phyloP scores from a whole-genome alignment of 64 coral and sea anemone species.

The Pocillopora verrucosa region DNA sequence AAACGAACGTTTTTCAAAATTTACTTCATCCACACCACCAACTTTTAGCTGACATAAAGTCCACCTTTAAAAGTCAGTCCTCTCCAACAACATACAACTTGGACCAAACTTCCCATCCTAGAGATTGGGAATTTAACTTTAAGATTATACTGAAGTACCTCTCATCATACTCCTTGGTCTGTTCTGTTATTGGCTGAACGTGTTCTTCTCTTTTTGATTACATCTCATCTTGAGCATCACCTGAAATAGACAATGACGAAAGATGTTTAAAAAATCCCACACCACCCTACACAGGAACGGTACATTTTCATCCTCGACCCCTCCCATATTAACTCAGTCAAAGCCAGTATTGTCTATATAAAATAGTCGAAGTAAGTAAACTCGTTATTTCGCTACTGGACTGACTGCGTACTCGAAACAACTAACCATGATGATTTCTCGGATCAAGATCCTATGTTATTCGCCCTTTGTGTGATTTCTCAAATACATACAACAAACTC shows the following conservation, averaged over 20 bases:
- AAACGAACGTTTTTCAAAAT: no score
- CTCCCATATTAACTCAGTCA: no score
- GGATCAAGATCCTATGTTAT: conserved; percentile 84
- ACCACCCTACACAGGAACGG: background rate
- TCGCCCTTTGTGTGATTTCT: conserved; percentile 74
- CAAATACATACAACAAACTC: conserved; percentile 85
- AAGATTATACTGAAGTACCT: background rate
- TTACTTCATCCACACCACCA: no score
- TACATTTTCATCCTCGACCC: background rate
- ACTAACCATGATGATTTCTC: conserved; percentile 52
- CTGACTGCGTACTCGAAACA: background rate
- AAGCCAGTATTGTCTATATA: background rate
- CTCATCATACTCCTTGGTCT: background rate
- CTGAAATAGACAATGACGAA: conserved; percentile 8
- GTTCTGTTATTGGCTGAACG: background rate
- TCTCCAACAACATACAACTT: no score
- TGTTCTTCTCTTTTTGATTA: conserved; percentile 44
- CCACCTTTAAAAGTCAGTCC: no score
- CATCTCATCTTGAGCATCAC: conserved; percentile 84
- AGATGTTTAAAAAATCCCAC: background rate
- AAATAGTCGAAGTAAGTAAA: background rate
- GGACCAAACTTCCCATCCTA: background rate
- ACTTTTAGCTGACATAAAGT: no score
- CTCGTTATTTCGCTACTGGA: background rate
- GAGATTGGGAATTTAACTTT: background rate